A percentile compares a stretch with the other conserved stretches of the same genome.
These are phyloP conservation scores for Apolygus lucorum DNA, from an alignment of 1,140 invertebrate species.

Conservation along the genomic window DNA sequence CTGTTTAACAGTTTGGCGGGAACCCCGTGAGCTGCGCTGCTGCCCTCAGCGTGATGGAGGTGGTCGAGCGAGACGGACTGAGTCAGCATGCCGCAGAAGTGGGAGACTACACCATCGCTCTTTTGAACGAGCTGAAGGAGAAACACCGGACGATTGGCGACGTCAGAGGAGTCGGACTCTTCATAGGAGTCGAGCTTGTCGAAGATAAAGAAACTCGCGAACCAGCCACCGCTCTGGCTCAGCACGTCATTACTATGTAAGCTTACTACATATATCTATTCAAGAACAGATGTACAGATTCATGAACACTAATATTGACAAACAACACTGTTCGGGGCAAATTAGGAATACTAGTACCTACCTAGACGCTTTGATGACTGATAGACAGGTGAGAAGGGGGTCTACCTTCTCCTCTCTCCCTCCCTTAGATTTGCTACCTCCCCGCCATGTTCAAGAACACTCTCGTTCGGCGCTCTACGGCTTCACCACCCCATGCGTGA, in stretches of 20 bases:
- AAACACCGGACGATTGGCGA: slow-evolving; percentile 78
- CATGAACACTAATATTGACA: too few relatives aligned
- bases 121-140: slow-evolving; percentile 58
- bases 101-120: slow-evolving; percentile 66
- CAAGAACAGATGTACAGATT: too few relatives aligned
- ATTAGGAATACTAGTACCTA: too few relatives aligned
- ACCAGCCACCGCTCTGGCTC: slow-evolving; percentile 74
- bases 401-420: too few relatives aligned
- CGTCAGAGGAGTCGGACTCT: slow-evolving; percentile 80
- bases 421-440: too few relatives aligned
- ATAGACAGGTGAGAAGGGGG: too few relatives aligned
- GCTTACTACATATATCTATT: too few relatives aligned
- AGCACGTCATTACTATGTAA: slow-evolving; percentile 49
- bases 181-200: slow-evolving; percentile 91
- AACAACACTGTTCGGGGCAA: too few relatives aligned
- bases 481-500: too few relatives aligned
- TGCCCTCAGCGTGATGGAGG: slow-evolving; percentile 88
- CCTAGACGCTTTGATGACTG: too few relatives aligned
- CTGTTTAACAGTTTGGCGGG: slow-evolving; percentile 78
- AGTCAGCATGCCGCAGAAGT: slow-evolving; percentile 70
- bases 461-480: too few relatives aligned
- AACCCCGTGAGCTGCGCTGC: slow-evolving; percentile 97
- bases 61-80: slow-evolving; percentile 81
- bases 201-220: slow-evolving; percentile 60
- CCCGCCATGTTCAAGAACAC: too few relatives aligned